Conservation (phyloP, 53 echinoderm and acorn worm genomes). For the Glandiceps talaboti region DNA sequence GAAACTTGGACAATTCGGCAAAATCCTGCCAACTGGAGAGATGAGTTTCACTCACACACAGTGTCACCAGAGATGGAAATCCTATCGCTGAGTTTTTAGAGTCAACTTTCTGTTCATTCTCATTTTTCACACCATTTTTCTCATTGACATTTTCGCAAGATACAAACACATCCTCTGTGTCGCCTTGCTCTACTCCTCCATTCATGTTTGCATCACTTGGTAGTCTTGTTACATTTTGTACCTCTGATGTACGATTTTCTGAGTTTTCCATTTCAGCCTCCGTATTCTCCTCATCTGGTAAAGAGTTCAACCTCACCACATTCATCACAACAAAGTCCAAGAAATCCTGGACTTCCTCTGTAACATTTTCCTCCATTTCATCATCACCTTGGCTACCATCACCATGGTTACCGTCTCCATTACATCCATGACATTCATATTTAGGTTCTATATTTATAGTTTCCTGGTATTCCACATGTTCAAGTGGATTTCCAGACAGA, state of each 20-base stretch:
- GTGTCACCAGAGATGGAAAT: constrained; percentile 34
- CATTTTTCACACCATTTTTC: constrained; percentile 11
- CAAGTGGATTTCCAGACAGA: constrained; percentile 71
- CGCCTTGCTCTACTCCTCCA: neutral
- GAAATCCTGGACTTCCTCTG: neutral
- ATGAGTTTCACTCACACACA: constrained; percentile 64
- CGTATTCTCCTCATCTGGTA: neutral
- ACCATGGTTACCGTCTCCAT: neutral
- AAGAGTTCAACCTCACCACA: neutral
- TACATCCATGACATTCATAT: neutral
- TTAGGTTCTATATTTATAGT: neutral
- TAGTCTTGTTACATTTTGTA: constrained; percentile 8
- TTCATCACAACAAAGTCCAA: neutral
- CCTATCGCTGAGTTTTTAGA: neutral
- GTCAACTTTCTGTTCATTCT: no score
- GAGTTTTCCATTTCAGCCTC: neutral
- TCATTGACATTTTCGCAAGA: constrained; percentile 17
- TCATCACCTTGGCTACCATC: constrained; percentile 4
- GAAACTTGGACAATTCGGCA: constrained; percentile 49
- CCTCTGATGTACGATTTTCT: neutral
- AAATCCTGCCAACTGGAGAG: constrained; percentile 50
- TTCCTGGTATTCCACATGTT: constrained; percentile 32
- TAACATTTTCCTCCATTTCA: neutral
- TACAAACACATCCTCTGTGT: constrained; percentile 11
- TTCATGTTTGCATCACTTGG: neutral